Percentiles rank a stretch among this genome's conserved stretches.
phyloP scores from a whole-genome alignment of 2,888 invertebrate species.

The Heliconius ismenius region DNA sequence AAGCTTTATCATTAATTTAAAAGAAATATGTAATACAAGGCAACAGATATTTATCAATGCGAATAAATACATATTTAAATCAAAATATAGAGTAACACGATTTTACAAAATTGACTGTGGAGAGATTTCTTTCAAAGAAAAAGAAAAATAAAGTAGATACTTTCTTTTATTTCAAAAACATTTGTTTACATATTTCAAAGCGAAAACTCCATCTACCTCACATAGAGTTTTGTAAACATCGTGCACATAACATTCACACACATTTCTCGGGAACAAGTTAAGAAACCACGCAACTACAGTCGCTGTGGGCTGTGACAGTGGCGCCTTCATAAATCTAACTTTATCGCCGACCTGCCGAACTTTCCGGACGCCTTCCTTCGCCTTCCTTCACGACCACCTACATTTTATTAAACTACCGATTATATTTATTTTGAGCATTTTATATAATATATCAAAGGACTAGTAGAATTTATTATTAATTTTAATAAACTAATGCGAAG shows the following conservation, averaged over 20 bases:
- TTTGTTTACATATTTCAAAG: neutral
- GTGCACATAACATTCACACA: neutral
- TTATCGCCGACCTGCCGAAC: slow-evolving; percentile 75
- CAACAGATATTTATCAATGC: too few species aligned
- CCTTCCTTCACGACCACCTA: slow-evolving; percentile 64
- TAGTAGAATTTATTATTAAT: too few species aligned
- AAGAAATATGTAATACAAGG: too few species aligned
- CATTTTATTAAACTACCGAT: slow-evolving; percentile 72
- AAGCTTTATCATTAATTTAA: too few species aligned
- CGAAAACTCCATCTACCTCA: neutral
- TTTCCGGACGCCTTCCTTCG: slow-evolving; percentile 60
- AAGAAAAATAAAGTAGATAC: too few species aligned
- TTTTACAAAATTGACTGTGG: too few species aligned
- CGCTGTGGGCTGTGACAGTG: slow-evolving; percentile 21
- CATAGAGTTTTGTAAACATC: slow-evolving; percentile 10
- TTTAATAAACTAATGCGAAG: too few species aligned
- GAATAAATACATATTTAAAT: too few species aligned
- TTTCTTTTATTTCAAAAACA: neutral
- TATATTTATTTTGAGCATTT: slow-evolving; percentile 36
- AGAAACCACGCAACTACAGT: slow-evolving; percentile 19
- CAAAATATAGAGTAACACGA: too few species aligned
- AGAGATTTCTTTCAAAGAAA: too few species aligned
- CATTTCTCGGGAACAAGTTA: neutral
- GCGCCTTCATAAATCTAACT: slow-evolving; percentile 68
- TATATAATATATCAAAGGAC: too few species aligned